A percentile compares a stretch with the other conserved stretches of the same genome.
Conservation (phyloP, 35 echinoderm and acorn worm genomes). For the Eucidaris tribuloides region DNA sequence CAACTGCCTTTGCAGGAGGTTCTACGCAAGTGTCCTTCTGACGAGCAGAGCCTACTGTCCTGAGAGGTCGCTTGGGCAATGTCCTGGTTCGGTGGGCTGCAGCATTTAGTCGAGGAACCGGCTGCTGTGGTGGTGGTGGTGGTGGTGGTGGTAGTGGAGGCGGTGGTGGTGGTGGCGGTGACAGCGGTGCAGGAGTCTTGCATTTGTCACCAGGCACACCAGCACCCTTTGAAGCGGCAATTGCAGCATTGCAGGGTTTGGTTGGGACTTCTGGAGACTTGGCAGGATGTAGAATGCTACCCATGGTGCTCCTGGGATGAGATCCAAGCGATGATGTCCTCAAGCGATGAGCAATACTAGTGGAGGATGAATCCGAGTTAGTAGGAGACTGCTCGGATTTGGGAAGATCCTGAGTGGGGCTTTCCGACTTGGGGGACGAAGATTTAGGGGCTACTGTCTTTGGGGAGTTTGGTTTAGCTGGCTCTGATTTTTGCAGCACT, state of each 20-base stretch:
- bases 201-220: too few species aligned
- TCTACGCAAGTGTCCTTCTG: too few species aligned
- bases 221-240: too few species aligned
- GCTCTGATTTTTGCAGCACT: background rate
- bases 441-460: background rate
- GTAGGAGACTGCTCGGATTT: background rate
- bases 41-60: too few species aligned
- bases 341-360: slow-evolving; percentile 18
- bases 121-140: background rate
- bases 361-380: background rate
- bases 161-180: too few species aligned
- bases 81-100: background rate
- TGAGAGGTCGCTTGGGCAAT: background rate
- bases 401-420: background rate
- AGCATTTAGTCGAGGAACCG: background rate
- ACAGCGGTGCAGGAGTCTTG: too few species aligned
- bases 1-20: too few species aligned
- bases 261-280: too few species aligned
- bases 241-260: too few species aligned
- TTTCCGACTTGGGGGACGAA: background rate
- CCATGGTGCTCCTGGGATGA: background rate
- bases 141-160: slow-evolving; percentile 7
- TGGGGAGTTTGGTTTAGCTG: background rate
- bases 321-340: background rate
- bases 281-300: background rate